Percentiles rank a stretch among this genome's conserved stretches.
Conservation (phyloP, 2,888 invertebrate species). For the Phyto melanocephala region DNA sequence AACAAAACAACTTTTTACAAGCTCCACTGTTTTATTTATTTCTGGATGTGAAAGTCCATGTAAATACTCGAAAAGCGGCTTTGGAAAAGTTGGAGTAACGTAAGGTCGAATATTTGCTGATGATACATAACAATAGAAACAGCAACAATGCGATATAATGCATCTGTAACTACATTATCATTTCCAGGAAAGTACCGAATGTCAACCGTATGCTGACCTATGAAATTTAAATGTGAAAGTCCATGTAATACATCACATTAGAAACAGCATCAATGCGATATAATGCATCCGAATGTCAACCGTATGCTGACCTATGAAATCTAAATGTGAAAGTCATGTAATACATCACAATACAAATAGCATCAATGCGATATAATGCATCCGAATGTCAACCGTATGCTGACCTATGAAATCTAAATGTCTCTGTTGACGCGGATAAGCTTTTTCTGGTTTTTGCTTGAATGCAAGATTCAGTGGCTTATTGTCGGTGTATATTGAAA, state of each 20-base stretch:
- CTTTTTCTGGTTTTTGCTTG: too few species aligned
- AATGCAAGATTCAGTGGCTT: slow-evolving; percentile 47
- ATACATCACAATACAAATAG: too few species aligned
- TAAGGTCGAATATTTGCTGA: background rate
- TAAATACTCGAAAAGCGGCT: too few species aligned
- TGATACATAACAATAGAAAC: background rate
- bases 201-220: too few species aligned
- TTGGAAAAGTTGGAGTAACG: background rate
- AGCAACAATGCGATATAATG: background rate
- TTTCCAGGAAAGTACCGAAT: background rate
- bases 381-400: background rate
- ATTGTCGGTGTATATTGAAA: slow-evolving; percentile 72
- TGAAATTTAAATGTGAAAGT: too few species aligned
- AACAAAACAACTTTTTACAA: background rate
- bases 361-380: too few species aligned
- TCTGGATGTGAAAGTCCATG: too few species aligned
- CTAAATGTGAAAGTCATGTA: too few species aligned
- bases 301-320: too few species aligned
- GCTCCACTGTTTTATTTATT: background rate
- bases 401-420: slow-evolving; percentile 34
- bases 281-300: too few species aligned
- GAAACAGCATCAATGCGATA: too few species aligned
- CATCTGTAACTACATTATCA: background rate
- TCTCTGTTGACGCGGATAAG: slow-evolving; percentile 25
- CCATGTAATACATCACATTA: too few species aligned